Conservation (phyloP, 2,888 invertebrate genomes). For the Eucriotettix oculatus region DNA sequence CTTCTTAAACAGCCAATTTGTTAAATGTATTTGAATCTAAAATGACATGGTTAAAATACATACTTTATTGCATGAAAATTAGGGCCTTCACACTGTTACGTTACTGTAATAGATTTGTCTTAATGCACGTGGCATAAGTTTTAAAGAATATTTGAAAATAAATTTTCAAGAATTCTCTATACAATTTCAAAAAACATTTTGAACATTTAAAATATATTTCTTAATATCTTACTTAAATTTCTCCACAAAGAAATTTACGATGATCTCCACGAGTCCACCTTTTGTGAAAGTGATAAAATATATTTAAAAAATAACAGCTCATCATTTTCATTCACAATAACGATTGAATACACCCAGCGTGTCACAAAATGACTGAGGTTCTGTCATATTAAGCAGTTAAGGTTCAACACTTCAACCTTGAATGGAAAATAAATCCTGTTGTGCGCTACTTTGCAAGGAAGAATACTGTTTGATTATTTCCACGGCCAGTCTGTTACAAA, state of each 20-base stretch:
- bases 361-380: background rate
- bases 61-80: constrained; percentile 1
- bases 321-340: background rate
- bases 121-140: no score
- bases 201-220: no score
- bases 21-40: no score
- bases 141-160: no score
- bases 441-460: background rate
- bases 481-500: background rate
- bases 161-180: no score
- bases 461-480: background rate
- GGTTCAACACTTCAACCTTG: background rate
- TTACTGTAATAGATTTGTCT: no score
- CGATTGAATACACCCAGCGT: background rate
- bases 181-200: no score
- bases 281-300: constrained; percentile 2
- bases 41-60: no score
- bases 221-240: background rate
- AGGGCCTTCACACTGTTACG: background rate
- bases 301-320: background rate
- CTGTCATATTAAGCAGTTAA: background rate
- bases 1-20: no score
- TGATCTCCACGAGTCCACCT: background rate
- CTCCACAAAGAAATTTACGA: background rate
- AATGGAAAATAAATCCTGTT: background rate